phyloP scores from a whole-genome alignment of 2,888 invertebrate species.

The Mimas tiliae region DNA sequence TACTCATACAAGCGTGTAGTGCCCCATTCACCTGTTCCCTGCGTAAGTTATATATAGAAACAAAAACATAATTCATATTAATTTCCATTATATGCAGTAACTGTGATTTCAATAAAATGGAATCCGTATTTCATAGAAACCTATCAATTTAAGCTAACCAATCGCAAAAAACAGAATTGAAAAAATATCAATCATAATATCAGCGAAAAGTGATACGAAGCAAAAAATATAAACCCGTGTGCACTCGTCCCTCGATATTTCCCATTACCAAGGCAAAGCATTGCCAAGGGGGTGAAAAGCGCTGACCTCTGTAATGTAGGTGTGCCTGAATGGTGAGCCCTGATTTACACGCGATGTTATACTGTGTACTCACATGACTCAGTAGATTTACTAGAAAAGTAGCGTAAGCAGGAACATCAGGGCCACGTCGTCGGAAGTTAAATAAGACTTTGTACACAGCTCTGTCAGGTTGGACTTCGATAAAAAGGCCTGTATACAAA shows the following conservation, averaged over 20 bases:
- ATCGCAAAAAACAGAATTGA: not conserved
- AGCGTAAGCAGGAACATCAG: slow-evolving; percentile 25
- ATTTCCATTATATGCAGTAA: too few relatives aligned
- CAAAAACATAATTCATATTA: too few relatives aligned
- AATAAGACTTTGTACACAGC: not conserved
- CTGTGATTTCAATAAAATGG: too few relatives aligned
- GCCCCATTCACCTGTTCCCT: too few relatives aligned
- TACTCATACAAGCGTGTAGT: too few relatives aligned
- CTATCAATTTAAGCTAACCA: not conserved
- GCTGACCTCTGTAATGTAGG: slow-evolving; percentile 37
- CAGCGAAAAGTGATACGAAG: not conserved
- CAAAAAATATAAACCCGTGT: not conserved
- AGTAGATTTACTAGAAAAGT: slow-evolving; percentile 33
- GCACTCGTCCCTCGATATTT: slow-evolving; percentile 14
- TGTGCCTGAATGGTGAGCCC: slow-evolving; percentile 37
- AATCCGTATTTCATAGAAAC: not conserved
- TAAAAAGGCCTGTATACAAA: not conserved
- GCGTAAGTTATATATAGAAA: too few relatives aligned
- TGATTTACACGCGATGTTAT: slow-evolving; percentile 42
- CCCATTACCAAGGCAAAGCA: slow-evolving; percentile 23
- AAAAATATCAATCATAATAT: not conserved
- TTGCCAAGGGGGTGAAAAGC: slow-evolving; percentile 35
- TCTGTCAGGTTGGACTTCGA: not conserved
- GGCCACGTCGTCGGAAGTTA: slow-evolving; percentile 11
- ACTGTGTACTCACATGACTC: slow-evolving; percentile 32